Evolutionary conservation across 2,888 invertebrate genomes (phyloP).

Genomic region (Liposcelis brunnea): DNA sequence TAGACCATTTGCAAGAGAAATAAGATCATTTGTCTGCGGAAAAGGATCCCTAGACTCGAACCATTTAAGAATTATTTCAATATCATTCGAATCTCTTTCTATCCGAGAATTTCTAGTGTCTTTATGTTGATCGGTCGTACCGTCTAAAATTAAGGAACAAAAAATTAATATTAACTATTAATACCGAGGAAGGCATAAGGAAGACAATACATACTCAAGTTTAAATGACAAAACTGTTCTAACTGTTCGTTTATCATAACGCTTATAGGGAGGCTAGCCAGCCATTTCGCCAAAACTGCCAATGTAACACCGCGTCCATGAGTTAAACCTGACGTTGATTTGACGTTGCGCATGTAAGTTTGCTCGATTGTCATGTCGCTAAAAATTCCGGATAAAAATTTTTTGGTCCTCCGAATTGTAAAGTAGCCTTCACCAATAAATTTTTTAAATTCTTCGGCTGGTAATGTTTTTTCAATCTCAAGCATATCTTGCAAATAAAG

Average conservation of each 20-base stretch:
- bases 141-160: too few relatives aligned
- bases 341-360: conserved; percentile 20
- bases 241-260: conserved; percentile 16
- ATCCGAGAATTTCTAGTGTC: conserved; percentile 20
- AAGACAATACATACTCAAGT: too few relatives aligned
- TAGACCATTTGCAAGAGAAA: conserved; percentile 20
- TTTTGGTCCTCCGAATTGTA: conserved; percentile 12
- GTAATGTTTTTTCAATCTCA: conserved; percentile 6
- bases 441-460: conserved; percentile 5
- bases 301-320: conserved; percentile 18
- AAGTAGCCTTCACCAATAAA: conserved; percentile 13
- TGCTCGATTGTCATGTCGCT: conserved; percentile 21
- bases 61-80: conserved; percentile 17
- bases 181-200: too few relatives aligned
- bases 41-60: conserved; percentile 20
- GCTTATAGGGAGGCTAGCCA: conserved; percentile 15
- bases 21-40: conserved; percentile 18
- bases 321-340: conserved; percentile 19
- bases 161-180: too few relatives aligned
- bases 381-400: conserved; percentile 14
- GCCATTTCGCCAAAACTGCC: conserved; percentile 17
- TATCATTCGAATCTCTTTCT: conserved; percentile 20
- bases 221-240: conserved; percentile 17
- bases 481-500: conserved; percentile 17
- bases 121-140: conserved; percentile 21